Evolutionary conservation across 2,888 invertebrate genomes (phyloP), one percentile per base, ranked within the genome.

Genomic region (Microctonus hyperodae): DNA sequence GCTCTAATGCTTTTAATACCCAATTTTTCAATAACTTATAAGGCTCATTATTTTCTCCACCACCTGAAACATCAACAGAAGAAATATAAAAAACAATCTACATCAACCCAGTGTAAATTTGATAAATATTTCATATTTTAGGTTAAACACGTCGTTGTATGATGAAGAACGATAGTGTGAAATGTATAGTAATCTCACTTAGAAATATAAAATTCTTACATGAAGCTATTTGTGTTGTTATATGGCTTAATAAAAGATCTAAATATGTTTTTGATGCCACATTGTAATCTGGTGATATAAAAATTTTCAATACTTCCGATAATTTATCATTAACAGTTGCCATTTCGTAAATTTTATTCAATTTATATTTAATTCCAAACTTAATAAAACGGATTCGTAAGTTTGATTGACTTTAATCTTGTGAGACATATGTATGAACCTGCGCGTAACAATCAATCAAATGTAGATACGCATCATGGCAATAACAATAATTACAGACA

Each of bases 231-330:
- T 70, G 73, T 16, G 76, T 74, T 5, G 76, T 69, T 53, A 83
- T 78, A 28, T 83, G 82, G 5, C 79, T 78, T 55, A 83, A 68
- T 35, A 84, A 66, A 28, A 83, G 73, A 74, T 84, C 84, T 20
- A 83, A 75, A 64, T 83, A 83, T 9, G 83, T 81, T 4, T 76
- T 69, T 16, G 83, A 81, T 10, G 76, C 83, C 56, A 87, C 85
- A 74, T 87, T 86, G 83, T 88, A 90, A 71, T 87, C 84, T 0
- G 88, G 88, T 67, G 87, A 84, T 23, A 88, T 78, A 73, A 91
- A 86, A 75, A 88, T 86, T 61, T 87, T 81, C 77, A 91, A 86
- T 65, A 90, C 85, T 70, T 87, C 79, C 75, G 86, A 86, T 44
- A 90, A 78, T 81, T 89, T 90, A 69, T 85, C 85, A 77, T 86